These are phyloP conservation scores for Drosophila paracracens DNA, from an alignment of 2,888 invertebrate genomes.

Conservation along the genomic window DNA sequence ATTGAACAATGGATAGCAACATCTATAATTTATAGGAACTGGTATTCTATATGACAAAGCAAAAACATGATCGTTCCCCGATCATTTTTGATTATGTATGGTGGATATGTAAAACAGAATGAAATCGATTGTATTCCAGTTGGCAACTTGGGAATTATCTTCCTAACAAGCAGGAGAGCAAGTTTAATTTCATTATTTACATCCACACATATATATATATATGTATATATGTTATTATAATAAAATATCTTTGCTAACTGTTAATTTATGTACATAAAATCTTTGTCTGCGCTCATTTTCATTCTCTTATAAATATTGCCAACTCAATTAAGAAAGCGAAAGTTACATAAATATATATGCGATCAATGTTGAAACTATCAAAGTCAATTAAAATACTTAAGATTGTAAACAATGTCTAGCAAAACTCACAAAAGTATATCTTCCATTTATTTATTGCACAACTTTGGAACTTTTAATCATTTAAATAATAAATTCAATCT, in stretches of 20 bases:
- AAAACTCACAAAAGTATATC: neutral
- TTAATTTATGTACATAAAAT: slow-evolving; percentile 1
- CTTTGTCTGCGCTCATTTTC: slow-evolving; percentile 17
- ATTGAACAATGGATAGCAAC: slow-evolving; percentile 28
- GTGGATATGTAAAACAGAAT: neutral
- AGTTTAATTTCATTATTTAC: neutral
- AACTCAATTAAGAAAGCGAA: slow-evolving; percentile 24
- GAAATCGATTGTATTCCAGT: neutral
- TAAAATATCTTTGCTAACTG: neutral
- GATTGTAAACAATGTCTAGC: neutral
- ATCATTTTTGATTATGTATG: no score
- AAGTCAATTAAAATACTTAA: neutral
- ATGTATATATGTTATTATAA: neutral
- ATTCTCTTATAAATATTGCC: slow-evolving; percentile 23
- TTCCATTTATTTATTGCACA: neutral
- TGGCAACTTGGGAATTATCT: neutral
- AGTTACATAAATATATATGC: neutral
- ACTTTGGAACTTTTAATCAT: neutral
- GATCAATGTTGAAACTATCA: neutral
- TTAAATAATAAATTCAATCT: neutral
- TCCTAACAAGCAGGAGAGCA: neutral
- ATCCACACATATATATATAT: neutral
- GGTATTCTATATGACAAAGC: slow-evolving; percentile 14
- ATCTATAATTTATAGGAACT: slow-evolving; percentile 18
- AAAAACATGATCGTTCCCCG: neutral